Percentiles rank a stretch among this genome's conserved stretches.
These are phyloP conservation scores for Macrostomum lignano DNA, from an alignment of 1,140 invertebrate species.

Conservation along the genomic window DNA sequence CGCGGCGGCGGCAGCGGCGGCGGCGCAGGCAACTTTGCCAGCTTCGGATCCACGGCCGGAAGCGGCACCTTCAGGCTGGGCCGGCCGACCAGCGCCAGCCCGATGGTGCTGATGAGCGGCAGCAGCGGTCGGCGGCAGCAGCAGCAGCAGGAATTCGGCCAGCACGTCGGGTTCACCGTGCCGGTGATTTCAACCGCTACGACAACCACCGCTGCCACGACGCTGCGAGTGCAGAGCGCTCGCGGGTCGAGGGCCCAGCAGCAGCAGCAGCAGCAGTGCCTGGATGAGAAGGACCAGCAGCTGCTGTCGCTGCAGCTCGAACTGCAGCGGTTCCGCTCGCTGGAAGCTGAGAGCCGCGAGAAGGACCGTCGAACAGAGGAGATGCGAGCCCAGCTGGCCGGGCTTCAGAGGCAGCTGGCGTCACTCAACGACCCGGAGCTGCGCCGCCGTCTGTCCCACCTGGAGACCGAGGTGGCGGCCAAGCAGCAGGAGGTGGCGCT, in stretches of 20 bases:
- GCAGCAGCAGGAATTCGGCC: too few relatives aligned
- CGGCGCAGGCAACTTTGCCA: not conserved
- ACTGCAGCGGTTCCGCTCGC: constrained; percentile 4
- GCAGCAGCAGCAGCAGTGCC: constrained; percentile 9
- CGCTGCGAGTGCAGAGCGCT: too few relatives aligned
- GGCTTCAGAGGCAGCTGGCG: constrained; percentile 5
- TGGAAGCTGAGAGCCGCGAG: constrained; percentile 7
- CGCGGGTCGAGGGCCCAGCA: constrained; percentile 6
- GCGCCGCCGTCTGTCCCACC: constrained; percentile 10
- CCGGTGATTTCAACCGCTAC: too few relatives aligned
- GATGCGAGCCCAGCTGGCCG: constrained; percentile 6
- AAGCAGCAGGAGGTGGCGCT: constrained; percentile 15
- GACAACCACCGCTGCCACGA: too few relatives aligned
- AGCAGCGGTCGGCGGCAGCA: too few relatives aligned
- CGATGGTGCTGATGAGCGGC: constrained; percentile 12
- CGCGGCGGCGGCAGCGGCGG: not conserved
- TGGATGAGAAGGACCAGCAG: constrained; percentile 15
- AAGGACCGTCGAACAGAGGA: constrained; percentile 9
- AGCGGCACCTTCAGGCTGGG: constrained; percentile 7
- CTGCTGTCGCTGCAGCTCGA: constrained; percentile 16
- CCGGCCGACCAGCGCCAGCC: constrained; percentile 13
- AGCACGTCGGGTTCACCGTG: too few relatives aligned
- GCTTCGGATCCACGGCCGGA: constrained; percentile 1
- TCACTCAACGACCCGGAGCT: constrained; percentile 3
- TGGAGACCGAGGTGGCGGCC: constrained; percentile 15